phyloP scores from a whole-genome alignment of 2,113 vertebrate species.

The Clarias magur region DNA sequence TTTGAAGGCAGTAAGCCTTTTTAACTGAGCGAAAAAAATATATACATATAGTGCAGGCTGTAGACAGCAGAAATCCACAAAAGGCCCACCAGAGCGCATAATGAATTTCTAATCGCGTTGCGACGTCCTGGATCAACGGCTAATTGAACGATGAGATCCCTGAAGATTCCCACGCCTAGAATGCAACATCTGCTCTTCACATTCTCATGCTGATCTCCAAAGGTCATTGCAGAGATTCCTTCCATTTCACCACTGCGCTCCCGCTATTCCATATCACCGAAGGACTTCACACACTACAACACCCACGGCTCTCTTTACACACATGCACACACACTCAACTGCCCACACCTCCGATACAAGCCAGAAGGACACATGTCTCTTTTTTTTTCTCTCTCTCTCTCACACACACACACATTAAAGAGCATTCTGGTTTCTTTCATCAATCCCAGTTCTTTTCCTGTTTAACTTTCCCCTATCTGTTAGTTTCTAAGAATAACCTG shows the following conservation, averaged over 20 bases:
- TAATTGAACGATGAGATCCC: not conserved
- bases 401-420: not conserved
- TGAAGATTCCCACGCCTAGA: slow-evolving; percentile 19
- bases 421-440: not conserved
- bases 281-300: slow-evolving; percentile 10
- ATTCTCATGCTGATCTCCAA: slow-evolving; percentile 30
- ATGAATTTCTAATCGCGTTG: not conserved
- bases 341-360: slow-evolving; percentile 29
- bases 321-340: slow-evolving; percentile 21
- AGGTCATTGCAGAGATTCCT: slow-evolving; percentile 21
- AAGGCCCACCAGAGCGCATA: not conserved
- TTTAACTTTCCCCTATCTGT: slow-evolving; percentile 20
- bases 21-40: not conserved
- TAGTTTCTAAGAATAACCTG: not conserved
- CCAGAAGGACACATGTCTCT: not conserved
- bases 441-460: slow-evolving; percentile 15
- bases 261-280: slow-evolving; percentile 16
- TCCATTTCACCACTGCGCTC: slow-evolving; percentile 1
- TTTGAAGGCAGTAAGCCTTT: not conserved
- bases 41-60: not conserved
- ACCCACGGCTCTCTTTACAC: not conserved
- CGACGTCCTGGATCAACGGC: not conserved
- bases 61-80: not conserved
- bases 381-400: too few species aligned
- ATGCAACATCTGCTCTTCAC: slow-evolving; percentile 18